Evolutionary conservation across 2,113 vertebrate species (phyloP), one percentile per base, ranked within the genome.

Genomic region (Lasiurus borealis): DNA sequence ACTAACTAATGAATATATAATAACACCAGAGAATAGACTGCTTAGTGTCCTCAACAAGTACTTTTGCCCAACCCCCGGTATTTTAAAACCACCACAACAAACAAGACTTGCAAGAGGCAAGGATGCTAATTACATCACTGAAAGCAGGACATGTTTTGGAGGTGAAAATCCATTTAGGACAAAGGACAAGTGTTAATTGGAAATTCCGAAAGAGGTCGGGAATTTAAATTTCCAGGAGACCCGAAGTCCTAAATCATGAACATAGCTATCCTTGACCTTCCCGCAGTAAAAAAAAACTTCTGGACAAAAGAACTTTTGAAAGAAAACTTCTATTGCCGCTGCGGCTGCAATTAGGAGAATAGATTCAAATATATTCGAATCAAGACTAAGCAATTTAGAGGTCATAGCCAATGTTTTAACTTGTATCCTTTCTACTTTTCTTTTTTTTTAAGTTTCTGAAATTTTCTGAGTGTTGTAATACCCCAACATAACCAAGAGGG

Each of bases 401-500:
- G 62, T 16, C 54, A 5, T 31, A 78, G 29, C 72, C 59, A 92
- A 6, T 48, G 78, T 48, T 97, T 83, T 92, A 89, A 93, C 91
- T 95, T 80, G 18, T 19, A 80, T 85, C 23, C 64, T 88, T 95
- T 88, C 95, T 88, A 88, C 50, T 90, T 94, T 77, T 90, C 81
- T 71, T 95, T 92, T 94, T 34, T 13, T 52, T 57, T 36, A 76
- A 95, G 88, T 16, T 71, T 97, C 83, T 96, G 81, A 90, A 16
- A 16, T 95, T 95, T 93, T 85, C 76, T 69, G 91, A 95, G 80
- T 95, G 91, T 92, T 96, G 96, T 82, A 92, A 92, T 83, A 92
- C 46, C 44, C 57, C n/a, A 54, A 86, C 68, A 71, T 59, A 73
- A 96, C 72, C 44, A 75, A 83, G 78, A 94, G 85, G n/a, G 83